phyloP scores from a whole-genome alignment of 1,140 invertebrate genomes.

The Procambarus clarkii region DNA sequence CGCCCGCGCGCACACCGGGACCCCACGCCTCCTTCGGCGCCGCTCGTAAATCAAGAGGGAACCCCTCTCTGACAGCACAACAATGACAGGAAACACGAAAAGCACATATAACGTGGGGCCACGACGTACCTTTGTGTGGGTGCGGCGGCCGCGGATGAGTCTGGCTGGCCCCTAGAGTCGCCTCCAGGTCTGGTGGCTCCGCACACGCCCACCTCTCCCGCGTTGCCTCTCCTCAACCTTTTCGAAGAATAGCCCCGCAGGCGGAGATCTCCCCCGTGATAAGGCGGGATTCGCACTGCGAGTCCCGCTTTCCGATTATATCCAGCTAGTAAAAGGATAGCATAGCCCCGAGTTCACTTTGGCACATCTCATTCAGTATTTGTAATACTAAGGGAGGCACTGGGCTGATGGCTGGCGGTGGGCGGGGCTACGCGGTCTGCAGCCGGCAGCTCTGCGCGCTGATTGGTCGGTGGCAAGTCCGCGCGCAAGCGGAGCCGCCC shows the following conservation, averaged over 20 bases:
- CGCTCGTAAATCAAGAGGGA: conserved; percentile 19
- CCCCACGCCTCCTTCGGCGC: conserved; percentile 1
- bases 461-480: background rate
- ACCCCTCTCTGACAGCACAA: conserved; percentile 15
- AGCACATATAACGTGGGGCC: conserved; percentile 50
- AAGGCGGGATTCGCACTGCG: conserved; percentile 58
- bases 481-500: conserved; percentile 21
- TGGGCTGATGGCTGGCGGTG: conserved; percentile 12
- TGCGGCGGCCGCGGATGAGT: background rate
- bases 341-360: conserved; percentile 63
- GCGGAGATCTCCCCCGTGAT: conserved; percentile 52
- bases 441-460: background rate
- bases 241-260: conserved; percentile 5
- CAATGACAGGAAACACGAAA: conserved; percentile 55
- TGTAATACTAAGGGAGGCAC: conserved; percentile 56
- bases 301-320: conserved; percentile 53
- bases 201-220: background rate
- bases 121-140: conserved; percentile 20
- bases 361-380: conserved; percentile 69
- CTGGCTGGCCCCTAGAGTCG: background rate
- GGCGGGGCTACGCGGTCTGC: conserved; percentile 27
- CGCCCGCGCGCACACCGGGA: background rate
- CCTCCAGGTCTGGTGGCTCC: background rate
- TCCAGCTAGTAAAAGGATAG: conserved; percentile 52
- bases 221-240: conserved; percentile 10